Conservation (phyloP, 2,113 vertebrate species). For the Tyrannus savana region DNA sequence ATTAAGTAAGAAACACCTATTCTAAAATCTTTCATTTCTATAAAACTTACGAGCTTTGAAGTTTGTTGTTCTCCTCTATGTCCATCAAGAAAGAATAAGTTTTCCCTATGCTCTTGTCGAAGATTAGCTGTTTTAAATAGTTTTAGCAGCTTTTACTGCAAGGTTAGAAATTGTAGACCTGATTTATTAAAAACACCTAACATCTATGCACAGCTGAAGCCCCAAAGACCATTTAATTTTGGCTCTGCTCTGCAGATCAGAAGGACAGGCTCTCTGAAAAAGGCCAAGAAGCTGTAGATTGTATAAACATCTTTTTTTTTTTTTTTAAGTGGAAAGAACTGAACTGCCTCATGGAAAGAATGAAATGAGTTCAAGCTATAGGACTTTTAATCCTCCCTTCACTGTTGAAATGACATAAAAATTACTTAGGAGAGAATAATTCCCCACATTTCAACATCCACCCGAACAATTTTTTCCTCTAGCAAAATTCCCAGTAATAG, state of each 20-base stretch:
- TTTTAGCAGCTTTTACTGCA: background rate
- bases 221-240: background rate
- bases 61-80: background rate
- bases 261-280: background rate
- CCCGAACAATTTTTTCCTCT: background rate
- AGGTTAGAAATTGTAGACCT: background rate
- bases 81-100: background rate
- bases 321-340: background rate
- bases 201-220: background rate
- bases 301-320: background rate
- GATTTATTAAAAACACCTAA: background rate
- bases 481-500: conserved; percentile 4
- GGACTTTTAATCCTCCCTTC: background rate
- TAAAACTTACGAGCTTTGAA: background rate
- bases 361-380: background rate
- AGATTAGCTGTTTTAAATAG: background rate
- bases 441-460: conserved; percentile 26
- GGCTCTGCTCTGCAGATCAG: background rate
- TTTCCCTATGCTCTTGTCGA: background rate
- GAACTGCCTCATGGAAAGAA: conserved; percentile 8
- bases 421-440: background rate
- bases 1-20: background rate
- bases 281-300: background rate
- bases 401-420: conserved; percentile 29
- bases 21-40: background rate